These are phyloP conservation scores for Choristoneura rosaceana DNA, from an alignment of 2,888 invertebrate genomes.

Conservation along the genomic window DNA sequence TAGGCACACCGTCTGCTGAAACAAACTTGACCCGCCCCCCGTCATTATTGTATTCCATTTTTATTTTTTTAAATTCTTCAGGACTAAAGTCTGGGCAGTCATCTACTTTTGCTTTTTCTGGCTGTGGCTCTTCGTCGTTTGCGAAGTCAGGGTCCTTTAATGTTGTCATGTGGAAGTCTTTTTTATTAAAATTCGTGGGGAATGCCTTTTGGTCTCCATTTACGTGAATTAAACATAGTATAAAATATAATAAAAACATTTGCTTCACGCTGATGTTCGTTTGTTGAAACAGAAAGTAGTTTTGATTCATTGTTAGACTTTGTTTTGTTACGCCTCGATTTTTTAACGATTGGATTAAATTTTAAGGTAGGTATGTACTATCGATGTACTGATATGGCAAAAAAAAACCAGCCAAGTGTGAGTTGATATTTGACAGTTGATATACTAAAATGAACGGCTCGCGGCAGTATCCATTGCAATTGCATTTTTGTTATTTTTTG, in stretches of 20 bases:
- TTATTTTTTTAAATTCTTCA: constrained; percentile 59
- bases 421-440: no score
- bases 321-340: constrained; percentile 1
- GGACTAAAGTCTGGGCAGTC: constrained; percentile 58
- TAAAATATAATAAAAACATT: constrained; percentile 16
- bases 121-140: background rate
- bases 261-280: background rate
- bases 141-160: background rate
- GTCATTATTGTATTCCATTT: constrained; percentile 58
- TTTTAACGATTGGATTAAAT: background rate
- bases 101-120: constrained; percentile 43
- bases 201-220: background rate
- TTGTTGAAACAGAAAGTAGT: background rate
- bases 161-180: background rate
- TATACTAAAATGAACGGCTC: no score
- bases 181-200: background rate
- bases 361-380: no score
- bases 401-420: no score
- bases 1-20: constrained; percentile 57
- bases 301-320: background rate
- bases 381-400: background rate
- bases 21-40: constrained; percentile 62
- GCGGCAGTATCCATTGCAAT: no score
- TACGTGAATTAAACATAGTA: background rate
- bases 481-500: no score